Conservation (phyloP, 2,113 vertebrate genomes). For the Colossoma macropomum region DNA sequence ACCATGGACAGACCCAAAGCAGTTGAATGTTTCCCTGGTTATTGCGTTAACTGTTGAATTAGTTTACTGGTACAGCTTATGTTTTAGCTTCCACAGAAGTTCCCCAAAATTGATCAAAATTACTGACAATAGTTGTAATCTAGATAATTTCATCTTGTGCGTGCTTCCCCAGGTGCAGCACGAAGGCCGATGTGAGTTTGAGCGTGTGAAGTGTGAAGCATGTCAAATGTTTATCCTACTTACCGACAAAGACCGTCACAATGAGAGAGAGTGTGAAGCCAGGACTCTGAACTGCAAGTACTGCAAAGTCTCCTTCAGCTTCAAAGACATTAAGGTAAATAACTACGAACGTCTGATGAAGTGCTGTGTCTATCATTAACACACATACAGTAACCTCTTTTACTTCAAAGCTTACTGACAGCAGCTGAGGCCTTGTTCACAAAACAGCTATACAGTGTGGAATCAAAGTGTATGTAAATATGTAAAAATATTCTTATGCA, state of each 20-base stretch:
- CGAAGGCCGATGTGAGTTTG: slow-evolving; percentile 81
- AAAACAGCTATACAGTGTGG: too few species aligned
- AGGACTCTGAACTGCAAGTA: slow-evolving; percentile 84
- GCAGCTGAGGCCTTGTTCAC: too few species aligned
- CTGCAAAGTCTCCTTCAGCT: slow-evolving; percentile 81
- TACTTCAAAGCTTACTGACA: too few species aligned
- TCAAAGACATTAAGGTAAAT: slow-evolving; percentile 79
- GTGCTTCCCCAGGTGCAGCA: slow-evolving; percentile 69
- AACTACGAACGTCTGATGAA: background rate
- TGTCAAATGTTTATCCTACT: slow-evolving; percentile 79
- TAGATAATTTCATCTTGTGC: background rate
- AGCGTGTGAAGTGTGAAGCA: slow-evolving; percentile 77
- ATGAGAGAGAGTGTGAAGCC: slow-evolving; percentile 82
- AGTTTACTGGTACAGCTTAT: too few species aligned
- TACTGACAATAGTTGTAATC: background rate
- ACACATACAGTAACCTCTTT: too few species aligned
- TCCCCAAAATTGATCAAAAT: too few species aligned
- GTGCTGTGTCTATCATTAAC: background rate
- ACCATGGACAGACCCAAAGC: too few species aligned
- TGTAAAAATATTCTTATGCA: too few species aligned
- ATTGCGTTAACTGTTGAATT: too few species aligned
- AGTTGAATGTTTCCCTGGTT: too few species aligned
- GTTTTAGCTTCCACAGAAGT: too few species aligned
- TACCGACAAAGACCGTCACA: slow-evolving; percentile 82
- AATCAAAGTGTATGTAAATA: too few species aligned